These are phyloP conservation scores for Atta texana DNA, from an alignment of 1,140 invertebrate species.

Conservation along the genomic window DNA sequence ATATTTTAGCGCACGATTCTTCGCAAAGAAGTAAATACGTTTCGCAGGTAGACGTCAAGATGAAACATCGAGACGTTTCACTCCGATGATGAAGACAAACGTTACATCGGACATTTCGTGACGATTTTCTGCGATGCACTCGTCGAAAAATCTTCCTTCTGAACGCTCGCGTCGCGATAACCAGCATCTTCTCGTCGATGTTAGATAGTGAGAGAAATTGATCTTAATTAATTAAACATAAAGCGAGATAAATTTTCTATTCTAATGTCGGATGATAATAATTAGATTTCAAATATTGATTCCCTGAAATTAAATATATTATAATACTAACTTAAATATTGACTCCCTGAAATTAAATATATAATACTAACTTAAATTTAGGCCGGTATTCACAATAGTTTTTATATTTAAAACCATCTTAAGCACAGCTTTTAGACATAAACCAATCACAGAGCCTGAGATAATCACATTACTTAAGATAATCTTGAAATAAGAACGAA, in stretches of 20 bases:
- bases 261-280: not conserved
- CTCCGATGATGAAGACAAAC: conserved; percentile 40
- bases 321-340: not conserved
- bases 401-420: too few relatives aligned
- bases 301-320: not conserved
- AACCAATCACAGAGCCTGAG: too few relatives aligned
- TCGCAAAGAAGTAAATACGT: conserved; percentile 42
- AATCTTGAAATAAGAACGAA: too few relatives aligned
- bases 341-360: not conserved
- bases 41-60: conserved; percentile 41
- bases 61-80: conserved; percentile 48
- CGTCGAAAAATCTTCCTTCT: conserved; percentile 26
- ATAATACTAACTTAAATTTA: not conserved
- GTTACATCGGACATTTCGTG: conserved; percentile 32
- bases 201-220: conserved; percentile 49
- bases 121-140: conserved; percentile 9
- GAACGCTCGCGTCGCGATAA: not conserved
- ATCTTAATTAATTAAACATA: conserved; percentile 10
- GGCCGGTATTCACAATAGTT: too few relatives aligned
- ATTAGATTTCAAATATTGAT: conserved; percentile 1
- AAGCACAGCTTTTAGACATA: too few relatives aligned
- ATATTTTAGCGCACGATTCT: conserved; percentile 27
- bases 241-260: not conserved
- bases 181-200: not conserved
- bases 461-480: too few relatives aligned